Evolutionary conservation across 2,113 vertebrate genomes (phyloP).

Genomic region (Sigmodon hispidus): DNA sequence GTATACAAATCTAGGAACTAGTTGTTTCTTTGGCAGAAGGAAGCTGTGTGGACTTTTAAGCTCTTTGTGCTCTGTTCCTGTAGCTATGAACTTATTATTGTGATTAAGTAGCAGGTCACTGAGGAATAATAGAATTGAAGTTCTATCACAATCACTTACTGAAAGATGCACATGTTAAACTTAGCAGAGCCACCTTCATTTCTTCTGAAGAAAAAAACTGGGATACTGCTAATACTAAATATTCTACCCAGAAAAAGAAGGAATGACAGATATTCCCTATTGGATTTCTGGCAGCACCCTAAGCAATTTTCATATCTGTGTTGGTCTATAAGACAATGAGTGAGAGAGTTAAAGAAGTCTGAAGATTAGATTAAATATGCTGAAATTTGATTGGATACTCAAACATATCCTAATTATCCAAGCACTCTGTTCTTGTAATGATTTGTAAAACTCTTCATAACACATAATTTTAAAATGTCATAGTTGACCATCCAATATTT

Average conservation of each 20-base stretch:
- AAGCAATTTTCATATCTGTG: constrained; percentile 40
- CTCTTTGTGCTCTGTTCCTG: not conserved
- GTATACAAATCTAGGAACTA: not conserved
- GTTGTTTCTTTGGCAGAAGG: not conserved
- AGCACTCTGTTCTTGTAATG: constrained; percentile 27
- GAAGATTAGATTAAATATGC: constrained; percentile 45
- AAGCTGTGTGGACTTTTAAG: constrained; percentile 29
- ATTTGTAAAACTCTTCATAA: constrained; percentile 42
- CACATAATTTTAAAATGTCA: constrained; percentile 55
- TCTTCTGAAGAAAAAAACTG: constrained; percentile 40
- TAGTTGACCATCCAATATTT: constrained; percentile 51
- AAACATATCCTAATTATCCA: constrained; percentile 22
- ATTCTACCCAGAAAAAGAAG: no score
- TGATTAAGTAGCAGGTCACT: not conserved
- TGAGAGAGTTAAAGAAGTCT: constrained; percentile 41
- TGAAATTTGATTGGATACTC: constrained; percentile 34
- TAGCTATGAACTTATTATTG: not conserved
- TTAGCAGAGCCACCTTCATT: constrained; percentile 35
- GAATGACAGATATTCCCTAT: not conserved
- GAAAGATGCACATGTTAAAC: constrained; percentile 55
- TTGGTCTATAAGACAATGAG: constrained; percentile 36
- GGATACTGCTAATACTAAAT: constrained; percentile 32
- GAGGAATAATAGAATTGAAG: constrained; percentile 32
- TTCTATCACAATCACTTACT: constrained; percentile 39
- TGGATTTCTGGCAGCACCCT: not conserved